Percentiles rank a stretch among this genome's conserved stretches.
These are phyloP conservation scores for Hermatobates lingyangjiaoensis DNA, from an alignment of 1,140 invertebrate species.

Conservation along the genomic window DNA sequence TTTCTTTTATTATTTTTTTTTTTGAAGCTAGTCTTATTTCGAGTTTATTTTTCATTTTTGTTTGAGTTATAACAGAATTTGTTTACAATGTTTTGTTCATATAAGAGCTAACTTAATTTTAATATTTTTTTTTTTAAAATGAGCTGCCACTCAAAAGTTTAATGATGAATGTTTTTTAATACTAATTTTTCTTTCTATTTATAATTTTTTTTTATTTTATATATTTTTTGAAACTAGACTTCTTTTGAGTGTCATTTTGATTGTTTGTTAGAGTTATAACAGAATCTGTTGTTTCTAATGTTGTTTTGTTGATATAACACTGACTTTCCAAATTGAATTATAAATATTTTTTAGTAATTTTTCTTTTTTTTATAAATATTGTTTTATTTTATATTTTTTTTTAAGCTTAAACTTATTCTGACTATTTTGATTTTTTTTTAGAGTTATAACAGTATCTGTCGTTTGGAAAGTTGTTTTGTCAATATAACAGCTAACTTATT, in stretches of 20 bases:
- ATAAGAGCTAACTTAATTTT: constrained; percentile 5
- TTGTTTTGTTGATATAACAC: neutral
- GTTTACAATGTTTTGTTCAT: neutral
- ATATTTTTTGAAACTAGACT: neutral
- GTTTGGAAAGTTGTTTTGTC: neutral
- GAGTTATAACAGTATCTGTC: neutral
- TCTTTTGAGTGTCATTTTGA: neutral
- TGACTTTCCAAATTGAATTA: neutral
- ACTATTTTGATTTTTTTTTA: neutral
- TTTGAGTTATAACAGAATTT: neutral
- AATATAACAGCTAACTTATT: constrained; percentile 3
- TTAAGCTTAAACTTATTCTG: neutral
- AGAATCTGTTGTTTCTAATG: neutral
- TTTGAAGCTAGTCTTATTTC: neutral
- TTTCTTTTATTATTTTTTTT: neutral
- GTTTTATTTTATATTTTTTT: neutral
- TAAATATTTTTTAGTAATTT: neutral
- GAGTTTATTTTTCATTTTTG: neutral
- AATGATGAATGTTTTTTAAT: neutral
- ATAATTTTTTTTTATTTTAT: too few species aligned
- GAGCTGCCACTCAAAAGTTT: constrained; percentile 25
- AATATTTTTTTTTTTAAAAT: constrained; percentile 12
- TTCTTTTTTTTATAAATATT: neutral
- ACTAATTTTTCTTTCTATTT: neutral
- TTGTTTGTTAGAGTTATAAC: neutral